A percentile compares a stretch with the other conserved stretches of the same genome.
phyloP scores from a whole-genome alignment of 2,797 vertebrate genomes.

The Hylomyscus alleni region DNA sequence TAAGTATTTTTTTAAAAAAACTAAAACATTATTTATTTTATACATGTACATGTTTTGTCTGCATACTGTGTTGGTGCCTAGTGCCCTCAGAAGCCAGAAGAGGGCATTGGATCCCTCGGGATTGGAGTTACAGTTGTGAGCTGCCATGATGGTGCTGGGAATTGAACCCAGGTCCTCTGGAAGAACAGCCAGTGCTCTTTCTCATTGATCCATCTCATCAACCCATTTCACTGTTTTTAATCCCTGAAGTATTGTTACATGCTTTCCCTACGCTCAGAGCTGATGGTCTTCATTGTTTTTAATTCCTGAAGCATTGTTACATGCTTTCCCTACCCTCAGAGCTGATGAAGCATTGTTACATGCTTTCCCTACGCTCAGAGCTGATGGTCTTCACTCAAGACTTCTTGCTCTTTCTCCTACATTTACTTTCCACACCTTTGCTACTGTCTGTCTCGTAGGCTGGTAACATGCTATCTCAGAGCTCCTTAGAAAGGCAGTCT shows the following conservation, averaged over 20 bases:
- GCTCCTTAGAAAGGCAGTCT: slow-evolving; percentile 3
- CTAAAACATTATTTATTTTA: neutral
- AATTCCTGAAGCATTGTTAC: neutral
- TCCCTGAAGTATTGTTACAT: neutral
- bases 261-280: neutral
- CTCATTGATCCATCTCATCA: neutral
- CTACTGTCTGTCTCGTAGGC: neutral
- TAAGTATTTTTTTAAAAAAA: neutral
- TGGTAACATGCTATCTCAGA: neutral
- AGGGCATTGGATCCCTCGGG: neutral
- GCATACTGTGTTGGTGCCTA: neutral
- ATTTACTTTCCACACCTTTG: slow-evolving; percentile 39
- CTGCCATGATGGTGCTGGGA: neutral
- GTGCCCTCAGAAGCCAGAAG: no score
- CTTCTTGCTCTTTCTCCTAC: slow-evolving; percentile 36
- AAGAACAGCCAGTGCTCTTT: neutral
- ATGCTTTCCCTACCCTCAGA: neutral
- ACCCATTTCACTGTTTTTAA: neutral
- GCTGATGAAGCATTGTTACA: no score
- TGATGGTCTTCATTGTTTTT: neutral
- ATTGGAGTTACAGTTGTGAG: neutral
- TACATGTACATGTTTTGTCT: neutral
- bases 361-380: no score
- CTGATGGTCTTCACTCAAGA: neutral
- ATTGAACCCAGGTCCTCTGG: neutral